These are phyloP conservation scores for Meda fulgida DNA, from an alignment of 2,797 vertebrate genomes.

Conservation along the genomic window DNA sequence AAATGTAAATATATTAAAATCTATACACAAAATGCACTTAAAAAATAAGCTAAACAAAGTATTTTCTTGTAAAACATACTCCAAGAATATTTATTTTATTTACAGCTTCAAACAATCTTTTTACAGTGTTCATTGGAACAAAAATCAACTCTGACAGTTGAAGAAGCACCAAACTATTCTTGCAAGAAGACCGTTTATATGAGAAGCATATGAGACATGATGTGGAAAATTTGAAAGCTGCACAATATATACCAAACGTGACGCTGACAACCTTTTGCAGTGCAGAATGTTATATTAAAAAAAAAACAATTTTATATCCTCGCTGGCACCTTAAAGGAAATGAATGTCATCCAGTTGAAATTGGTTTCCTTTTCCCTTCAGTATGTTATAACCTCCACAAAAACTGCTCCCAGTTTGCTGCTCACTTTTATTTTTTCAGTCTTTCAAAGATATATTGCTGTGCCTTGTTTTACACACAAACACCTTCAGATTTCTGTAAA, in stretches of 20 bases:
- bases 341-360: constrained; percentile 67
- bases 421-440: constrained; percentile 6
- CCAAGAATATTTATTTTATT: background rate
- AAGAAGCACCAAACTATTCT: background rate
- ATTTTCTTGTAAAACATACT: background rate
- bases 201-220: background rate
- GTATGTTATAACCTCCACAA: constrained; percentile 55
- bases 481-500: background rate
- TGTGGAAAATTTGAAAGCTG: background rate
- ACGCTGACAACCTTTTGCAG: constrained; percentile 7
- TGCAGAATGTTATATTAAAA: constrained; percentile 27
- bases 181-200: background rate
- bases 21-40: background rate
- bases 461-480: background rate
- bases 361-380: constrained; percentile 58
- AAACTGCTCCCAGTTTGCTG: background rate
- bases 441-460: constrained; percentile 7
- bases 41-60: too few species aligned
- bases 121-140: background rate
- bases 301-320: constrained; percentile 43
- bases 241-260: background rate
- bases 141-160: background rate
- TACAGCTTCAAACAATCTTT: background rate
- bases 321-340: constrained; percentile 69
- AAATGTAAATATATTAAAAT: background rate